Evolutionary conservation across 2,888 invertebrate genomes (phyloP), one percentile per base, ranked within the genome.

Genomic region (Rosalia funebris): DNA sequence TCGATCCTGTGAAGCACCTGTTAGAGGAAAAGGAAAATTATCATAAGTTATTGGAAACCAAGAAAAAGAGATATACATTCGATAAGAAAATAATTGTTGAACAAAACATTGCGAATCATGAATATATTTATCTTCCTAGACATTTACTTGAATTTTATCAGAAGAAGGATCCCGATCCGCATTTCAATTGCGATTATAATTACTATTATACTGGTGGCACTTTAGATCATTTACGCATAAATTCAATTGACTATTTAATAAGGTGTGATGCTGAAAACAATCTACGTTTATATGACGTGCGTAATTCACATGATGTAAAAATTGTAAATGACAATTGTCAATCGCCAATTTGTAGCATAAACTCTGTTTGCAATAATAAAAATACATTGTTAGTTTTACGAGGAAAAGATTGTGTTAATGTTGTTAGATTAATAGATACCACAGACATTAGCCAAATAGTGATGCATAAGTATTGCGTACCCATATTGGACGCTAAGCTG

Each of bases 401-500:
- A 53, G 59, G 63, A 55, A 66, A 68, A 61, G 31, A 39, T 34
- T 39, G 12, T 31, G 45, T 69, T 5, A 65, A 15, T 45, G 11
- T 66, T 39, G 20, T 60, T 0, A 47, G 58, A 47, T 47, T 67
- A 53, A 20, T 36, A 12, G 20, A 61, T 45, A 14, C n/a, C 15
- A 16, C 32, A 34, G 47, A 48, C 19, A 3, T 62, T 0, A 52
- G 32, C 12, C 45, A 44, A 47, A 44, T 52, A 20, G 60, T 48
- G 31, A 10, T 41, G 2, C 37, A 53, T 15, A 17, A 52, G 14
- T 54, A 48, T 44, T 32, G 56, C 46, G 7, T 14, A 16, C 57
- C 65, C 12, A 14, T 71, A 31, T 41, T 71, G 36, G 71, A 71
- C 62, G 69, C 71, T 15, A 71, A 69, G 62, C 36, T 73, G 10